Evolutionary conservation across 1,140 invertebrate genomes (phyloP), one percentile per base, ranked within the genome.

Genomic region (Thaumetopoea pityocampa): DNA sequence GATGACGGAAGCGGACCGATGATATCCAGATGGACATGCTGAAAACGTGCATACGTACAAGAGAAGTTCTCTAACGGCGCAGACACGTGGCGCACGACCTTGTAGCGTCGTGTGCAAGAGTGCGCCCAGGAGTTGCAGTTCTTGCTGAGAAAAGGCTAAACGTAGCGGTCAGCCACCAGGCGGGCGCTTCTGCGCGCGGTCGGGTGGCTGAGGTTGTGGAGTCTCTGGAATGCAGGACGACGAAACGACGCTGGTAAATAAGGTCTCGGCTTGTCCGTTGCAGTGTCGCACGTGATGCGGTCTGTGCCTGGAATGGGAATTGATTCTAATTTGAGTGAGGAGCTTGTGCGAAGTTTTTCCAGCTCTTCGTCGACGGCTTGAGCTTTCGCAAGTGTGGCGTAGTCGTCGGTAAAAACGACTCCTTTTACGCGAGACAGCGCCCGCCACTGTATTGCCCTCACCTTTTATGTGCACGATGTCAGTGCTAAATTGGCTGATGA

Each of bases 121-220:
- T 23, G 34, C 6, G 37, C 6, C 63, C 63, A 80, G 5, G 48
- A 26, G 15, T 42, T 41, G 29, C 58, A 58, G 34, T 85, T 62
- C 29, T 57, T 61, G 4, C 52, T 56, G 10, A 80, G 59, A 1
- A 38, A 16, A 6, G 81, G 84, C 85, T 85, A 87, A 5, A 86
- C 68, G 41, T 59, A 87, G 35, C 66, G 28, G 30, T 73, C 16
- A 5, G 55, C 36, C 0, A 86, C 56, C 12, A 85, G 42, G 44
- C 69, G 66, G 4, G 36, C 34, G 5, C 78, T 69, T 28, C 61
- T 63, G 35, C 43, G 44, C 0, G 6, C 15, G 8, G 68, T 70
- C 6, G 77, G 70, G 44, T 85, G 76, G 22, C 49, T 32, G 2
- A 80, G 28, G 1, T 40, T 33, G 42, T 86, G 73, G 5, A 82